Conservation (phyloP, 2,888 invertebrate species). For the Adela reaumurella region DNA sequence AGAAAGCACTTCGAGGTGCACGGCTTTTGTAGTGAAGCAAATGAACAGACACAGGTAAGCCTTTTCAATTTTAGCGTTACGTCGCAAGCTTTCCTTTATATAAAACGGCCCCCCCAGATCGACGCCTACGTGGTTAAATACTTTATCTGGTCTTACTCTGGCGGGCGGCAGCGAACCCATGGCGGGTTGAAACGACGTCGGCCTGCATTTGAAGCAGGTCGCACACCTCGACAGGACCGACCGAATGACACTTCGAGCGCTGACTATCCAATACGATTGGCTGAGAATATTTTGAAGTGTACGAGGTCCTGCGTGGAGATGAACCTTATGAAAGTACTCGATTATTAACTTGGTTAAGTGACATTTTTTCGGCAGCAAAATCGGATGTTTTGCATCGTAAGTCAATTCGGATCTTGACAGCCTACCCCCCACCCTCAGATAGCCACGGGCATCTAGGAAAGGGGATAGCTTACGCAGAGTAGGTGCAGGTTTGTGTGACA, state of each 20-base stretch:
- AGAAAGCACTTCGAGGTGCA: constrained; percentile 14
- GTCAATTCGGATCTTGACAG: constrained; percentile 12
- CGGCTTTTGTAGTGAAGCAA: constrained; percentile 13
- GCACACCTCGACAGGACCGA: constrained; percentile 6
- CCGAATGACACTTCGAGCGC: constrained; percentile 14
- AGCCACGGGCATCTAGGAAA: constrained; percentile 12
- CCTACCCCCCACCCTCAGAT: constrained; percentile 18
- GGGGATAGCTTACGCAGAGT: constrained; percentile 9
- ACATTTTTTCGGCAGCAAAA: constrained; percentile 14
- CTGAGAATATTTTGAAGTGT: constrained; percentile 6
- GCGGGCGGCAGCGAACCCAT: background rate
- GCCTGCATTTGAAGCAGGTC: background rate
- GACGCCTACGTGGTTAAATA: constrained; percentile 13
- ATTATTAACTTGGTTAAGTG: constrained; percentile 7
- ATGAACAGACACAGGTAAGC: constrained; percentile 15
- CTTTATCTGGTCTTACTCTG: constrained; percentile 7
- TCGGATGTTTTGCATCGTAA: constrained; percentile 15
- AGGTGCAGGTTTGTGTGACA: background rate
- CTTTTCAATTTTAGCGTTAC: constrained; percentile 10
- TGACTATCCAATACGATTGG: constrained; percentile 14
- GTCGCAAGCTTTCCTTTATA: constrained; percentile 7
- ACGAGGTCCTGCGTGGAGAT: constrained; percentile 3
- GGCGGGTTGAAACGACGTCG: background rate
- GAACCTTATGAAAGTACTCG: constrained; percentile 3
- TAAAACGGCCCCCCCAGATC: constrained; percentile 12